Percentiles rank a stretch among this genome's conserved stretches.
Evolutionary conservation across 2,888 invertebrate species (phyloP).

Genomic region (Drosophila algonquin): DNA sequence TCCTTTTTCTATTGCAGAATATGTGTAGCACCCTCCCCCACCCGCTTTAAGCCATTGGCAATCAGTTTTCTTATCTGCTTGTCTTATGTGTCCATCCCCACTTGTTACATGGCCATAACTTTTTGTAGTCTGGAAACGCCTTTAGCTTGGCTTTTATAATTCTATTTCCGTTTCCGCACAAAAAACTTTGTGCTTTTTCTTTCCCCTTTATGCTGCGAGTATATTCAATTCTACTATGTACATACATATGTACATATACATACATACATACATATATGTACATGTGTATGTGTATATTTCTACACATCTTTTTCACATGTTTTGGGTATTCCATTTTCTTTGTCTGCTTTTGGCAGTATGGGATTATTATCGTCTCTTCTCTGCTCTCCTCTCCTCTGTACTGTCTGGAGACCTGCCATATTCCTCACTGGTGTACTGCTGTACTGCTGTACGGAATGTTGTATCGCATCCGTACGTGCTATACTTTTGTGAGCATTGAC

Average conservation of each 20-base stretch:
- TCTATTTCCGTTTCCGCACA: slow-evolving; percentile 81
- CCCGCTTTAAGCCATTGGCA: not conserved
- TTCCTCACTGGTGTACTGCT: not conserved
- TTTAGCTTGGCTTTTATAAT: slow-evolving; percentile 80
- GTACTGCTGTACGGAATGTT: too few relatives aligned
- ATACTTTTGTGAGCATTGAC: slow-evolving; percentile 71
- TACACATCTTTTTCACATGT: slow-evolving; percentile 62
- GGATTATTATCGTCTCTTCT: not conserved
- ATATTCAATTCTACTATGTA: not conserved
- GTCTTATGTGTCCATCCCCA: slow-evolving; percentile 38
- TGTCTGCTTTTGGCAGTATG: slow-evolving; percentile 31
- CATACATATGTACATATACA: too few relatives aligned
- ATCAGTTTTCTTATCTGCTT: slow-evolving; percentile 65
- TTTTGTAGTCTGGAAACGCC: slow-evolving; percentile 70
- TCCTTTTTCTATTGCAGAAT: too few relatives aligned
- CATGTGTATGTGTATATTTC: not conserved
- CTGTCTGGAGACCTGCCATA: not conserved
- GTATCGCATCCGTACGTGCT: slow-evolving; percentile 29
- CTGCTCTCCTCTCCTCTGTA: too few relatives aligned
- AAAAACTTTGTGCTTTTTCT: slow-evolving; percentile 28
- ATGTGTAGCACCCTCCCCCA: not conserved
- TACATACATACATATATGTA: too few relatives aligned
- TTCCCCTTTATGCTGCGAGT: not conserved
- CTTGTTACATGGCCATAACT: slow-evolving; percentile 37
- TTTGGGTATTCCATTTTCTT: slow-evolving; percentile 48